These are phyloP conservation scores for Bombus waltoni DNA, from an alignment of 1,140 invertebrate species.

Conservation along the genomic window DNA sequence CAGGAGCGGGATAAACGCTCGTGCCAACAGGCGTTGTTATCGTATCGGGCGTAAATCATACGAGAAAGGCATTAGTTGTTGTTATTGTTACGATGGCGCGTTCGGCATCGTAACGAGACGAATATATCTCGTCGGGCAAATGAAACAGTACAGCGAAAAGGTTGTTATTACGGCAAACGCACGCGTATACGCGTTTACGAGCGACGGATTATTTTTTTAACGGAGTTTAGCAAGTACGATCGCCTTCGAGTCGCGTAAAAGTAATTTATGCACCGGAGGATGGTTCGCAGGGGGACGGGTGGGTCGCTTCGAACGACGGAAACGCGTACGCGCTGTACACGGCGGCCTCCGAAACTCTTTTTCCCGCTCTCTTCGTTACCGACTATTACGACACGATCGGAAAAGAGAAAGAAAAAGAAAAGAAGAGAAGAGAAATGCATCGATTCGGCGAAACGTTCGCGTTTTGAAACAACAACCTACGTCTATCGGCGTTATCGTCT, in stretches of 20 bases:
- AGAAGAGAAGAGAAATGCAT: no score
- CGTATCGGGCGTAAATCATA: neutral
- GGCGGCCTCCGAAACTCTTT: neutral
- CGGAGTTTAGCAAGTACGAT: neutral
- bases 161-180: neutral
- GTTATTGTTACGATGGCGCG: neutral
- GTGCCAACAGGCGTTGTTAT: neutral
- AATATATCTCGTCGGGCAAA: neutral
- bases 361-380: no score
- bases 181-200: neutral
- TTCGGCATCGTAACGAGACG: neutral
- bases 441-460: no score
- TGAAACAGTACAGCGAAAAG: neutral
- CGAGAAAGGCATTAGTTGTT: neutral
- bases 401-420: no score
- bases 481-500: no score
- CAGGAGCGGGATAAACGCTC: neutral
- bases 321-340: neutral
- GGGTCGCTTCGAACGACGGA: neutral
- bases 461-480: no score
- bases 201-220: constrained; percentile 18
- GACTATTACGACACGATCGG: no score
- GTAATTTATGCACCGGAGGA: constrained; percentile 5
- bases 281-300: neutral
- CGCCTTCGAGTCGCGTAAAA: neutral